Base-by-base conservation (phyloP, 2,113 vertebrate genomes). In the Falcunculus frontatus region DNA sequence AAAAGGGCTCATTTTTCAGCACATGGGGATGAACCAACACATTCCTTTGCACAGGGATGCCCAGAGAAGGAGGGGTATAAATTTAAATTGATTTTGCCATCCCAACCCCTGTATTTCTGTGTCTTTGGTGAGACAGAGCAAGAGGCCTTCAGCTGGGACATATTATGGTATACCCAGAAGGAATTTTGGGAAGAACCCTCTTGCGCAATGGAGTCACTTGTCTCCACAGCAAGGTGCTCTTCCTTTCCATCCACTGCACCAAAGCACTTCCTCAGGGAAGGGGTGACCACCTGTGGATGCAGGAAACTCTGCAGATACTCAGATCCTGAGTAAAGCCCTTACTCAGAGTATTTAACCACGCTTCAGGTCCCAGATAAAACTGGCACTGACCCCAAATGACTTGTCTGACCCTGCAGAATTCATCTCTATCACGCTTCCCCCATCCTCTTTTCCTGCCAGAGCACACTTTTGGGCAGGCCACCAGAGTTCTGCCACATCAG, bases 301-400 rank as follows among this genome's bases (percentile, higher is more conserved):
- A 53, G 42, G 47, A 62, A 60, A 27, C n/a, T 15, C 67, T n/a
- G 35, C 33, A 50, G 35, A 64, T 4, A 7, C 44, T 53, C 59
- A 11, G 17, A 70, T 14, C 30, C 29, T 18, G 5, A 55, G 19
- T 11, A 25, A 35, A 52, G 25, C 53, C 17, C 64, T 53, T 11
- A 11, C 1, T 6, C 75, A n/a, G 42, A 39, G 26, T 4, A 25
- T 25, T 78, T 13, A 63, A n/a, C 23, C 39, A 19, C 2, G 1
- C 26, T 50, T n/a, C 3, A 2, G 22, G 30, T n/a, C 39, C 0
- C 0, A 77, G 42, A 21, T 16, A 41, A 52, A 86, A 46, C 30
- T 16, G 16, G 23, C 44, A 16, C 37, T 41, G 55, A 50, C 9
- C 10, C 18, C 26, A 63, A 8, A 19, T 12, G 7, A 53, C 23